Evolutionary conservation across 2,797 vertebrate genomes (phyloP), one percentile per base, ranked within the genome.

Genomic region (Alcedo quadribrachys): DNA sequence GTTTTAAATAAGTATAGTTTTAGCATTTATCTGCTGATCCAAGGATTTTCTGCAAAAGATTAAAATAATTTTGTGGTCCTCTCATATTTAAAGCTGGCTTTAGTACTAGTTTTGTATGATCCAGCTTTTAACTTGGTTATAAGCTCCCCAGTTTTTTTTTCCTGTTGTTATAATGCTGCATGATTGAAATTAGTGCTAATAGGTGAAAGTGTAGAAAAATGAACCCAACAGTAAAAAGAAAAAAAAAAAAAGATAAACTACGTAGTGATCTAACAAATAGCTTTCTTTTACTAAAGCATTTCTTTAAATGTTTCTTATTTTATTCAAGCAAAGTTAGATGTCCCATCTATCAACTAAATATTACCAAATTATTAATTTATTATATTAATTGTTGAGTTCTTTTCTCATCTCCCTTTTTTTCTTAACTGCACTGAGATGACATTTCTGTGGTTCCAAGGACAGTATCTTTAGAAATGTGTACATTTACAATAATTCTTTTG

Each of bases 1-100:
- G 87, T 96, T 96, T 93, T 96, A 96, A 96, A 91, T 92, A 96
- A 95, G 77, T 89, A 85, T 88, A 10, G 15, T 92, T 94, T 93
- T 95, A 79, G 22, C 30, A 84, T 94, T 96, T 96, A 75, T 87
- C 94, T 96, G 66, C 37, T 82, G 54, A 80, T 93, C 60, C 30
- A 15, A 95, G 27, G 76, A 93, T 82, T 94, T 97, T 85, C 73
- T 87, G 11, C 45, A 42, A 62, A 78, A 93, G 68, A 85, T 53
- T 81, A 69, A 77, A 89, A 82, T 67, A 87, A 81, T 95, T 93
- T 82, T 82, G 9, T 79, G 53, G 19, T 88, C 53, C 57, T 85
- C 35, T 77, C 28, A 18, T 70, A 91, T 81, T 91, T 92, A 81
- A 93, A 91, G 87, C 84, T 61, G n/a, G 19, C 25, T 91, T 84